A percentile compares a stretch with the other conserved stretches of the same genome.
Evolutionary conservation across 2,888 invertebrate species (phyloP).

Genomic region (Atethmia centrago): DNA sequence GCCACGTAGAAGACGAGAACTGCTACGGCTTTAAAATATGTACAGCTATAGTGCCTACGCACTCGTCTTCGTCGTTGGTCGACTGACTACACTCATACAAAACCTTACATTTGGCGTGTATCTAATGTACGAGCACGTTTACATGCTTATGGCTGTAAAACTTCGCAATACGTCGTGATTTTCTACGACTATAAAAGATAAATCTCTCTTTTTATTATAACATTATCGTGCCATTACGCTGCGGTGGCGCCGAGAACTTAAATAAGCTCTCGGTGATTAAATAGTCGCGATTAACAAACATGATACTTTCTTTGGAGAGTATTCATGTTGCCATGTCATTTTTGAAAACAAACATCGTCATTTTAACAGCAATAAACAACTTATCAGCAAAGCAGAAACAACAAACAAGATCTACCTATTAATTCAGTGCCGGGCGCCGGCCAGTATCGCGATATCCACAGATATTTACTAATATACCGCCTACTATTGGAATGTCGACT

Average conservation of each 20-base stretch:
- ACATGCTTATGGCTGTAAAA: constrained; percentile 31
- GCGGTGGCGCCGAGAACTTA: constrained; percentile 32
- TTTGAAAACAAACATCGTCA: constrained; percentile 14
- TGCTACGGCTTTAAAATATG: constrained; percentile 44
- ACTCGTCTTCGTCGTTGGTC: too few relatives aligned
- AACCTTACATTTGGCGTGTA: constrained; percentile 32
- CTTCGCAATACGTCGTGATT: constrained; percentile 53
- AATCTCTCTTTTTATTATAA: constrained; percentile 66
- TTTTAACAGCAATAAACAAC: constrained; percentile 37
- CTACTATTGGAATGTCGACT: constrained; percentile 86
- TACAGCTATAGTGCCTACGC: constrained; percentile 6
- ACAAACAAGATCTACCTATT: constrained; percentile 72
- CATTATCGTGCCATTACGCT: constrained; percentile 30
- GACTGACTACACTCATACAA: constrained; percentile 21
- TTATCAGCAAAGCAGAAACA: constrained; percentile 54
- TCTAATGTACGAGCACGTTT: constrained; percentile 40
- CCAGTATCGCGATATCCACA: constrained; percentile 76
- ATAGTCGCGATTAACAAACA: constrained; percentile 27
- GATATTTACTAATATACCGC: constrained; percentile 87
- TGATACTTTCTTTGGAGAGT: constrained; percentile 23
- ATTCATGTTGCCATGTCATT: constrained; percentile 6
- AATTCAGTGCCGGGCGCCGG: constrained; percentile 82
- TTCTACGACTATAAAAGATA: constrained; percentile 44
- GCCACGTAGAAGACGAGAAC: constrained; percentile 62
- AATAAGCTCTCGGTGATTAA: too few relatives aligned